Base-by-base conservation (phyloP, 2,888 invertebrate species). In the Archaeoteleia sp. region DNA sequence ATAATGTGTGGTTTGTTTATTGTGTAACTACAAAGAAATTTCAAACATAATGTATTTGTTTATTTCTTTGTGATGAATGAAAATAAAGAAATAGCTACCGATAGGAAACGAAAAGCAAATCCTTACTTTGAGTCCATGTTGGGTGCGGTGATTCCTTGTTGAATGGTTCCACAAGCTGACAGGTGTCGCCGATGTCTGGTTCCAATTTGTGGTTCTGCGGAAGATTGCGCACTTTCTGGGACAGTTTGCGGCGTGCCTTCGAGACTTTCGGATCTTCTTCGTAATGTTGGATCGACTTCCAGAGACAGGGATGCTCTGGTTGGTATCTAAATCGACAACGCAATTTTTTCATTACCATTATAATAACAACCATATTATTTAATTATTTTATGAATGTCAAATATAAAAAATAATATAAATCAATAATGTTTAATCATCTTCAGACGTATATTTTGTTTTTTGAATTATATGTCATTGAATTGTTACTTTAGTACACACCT, bases 301-400 rank as follows among this genome's bases (percentile, higher is more conserved):
- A 90, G 86, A 25, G 90, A 89, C 66, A 90, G 85, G 73, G 90
- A 90, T 43, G 89, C 89, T 78, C 90, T 87, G 73, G 89, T 88
- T 55, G 90, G 89, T 77, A 88, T 85, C 89, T 89, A 13, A 70
- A 43, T 2, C 1, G 2, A 45, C 42, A 25, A 32, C 14, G 39
- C 23, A 14, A n/a, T n/a, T n/a, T n/a, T n/a, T n/a, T n/a, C n/a
- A n/a, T n/a, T n/a, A n/a, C n/a, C n/a, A n/a, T n/a, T n/a, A n/a
- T n/a, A n/a, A n/a, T n/a, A n/a, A n/a, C n/a, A n/a, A n/a, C n/a
- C n/a, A n/a, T n/a, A n/a, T n/a, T n/a, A n/a, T n/a, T n/a, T n/a
- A n/a, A n/a, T n/a, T n/a, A n/a, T n/a, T n/a, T n/a, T n/a, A n/a
- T n/a, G n/a, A n/a, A n/a, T n/a, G n/a, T n/a, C n/a, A n/a, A n/a